Conservation (phyloP, 1,140 invertebrate genomes). For the Whitmania pigra region DNA sequence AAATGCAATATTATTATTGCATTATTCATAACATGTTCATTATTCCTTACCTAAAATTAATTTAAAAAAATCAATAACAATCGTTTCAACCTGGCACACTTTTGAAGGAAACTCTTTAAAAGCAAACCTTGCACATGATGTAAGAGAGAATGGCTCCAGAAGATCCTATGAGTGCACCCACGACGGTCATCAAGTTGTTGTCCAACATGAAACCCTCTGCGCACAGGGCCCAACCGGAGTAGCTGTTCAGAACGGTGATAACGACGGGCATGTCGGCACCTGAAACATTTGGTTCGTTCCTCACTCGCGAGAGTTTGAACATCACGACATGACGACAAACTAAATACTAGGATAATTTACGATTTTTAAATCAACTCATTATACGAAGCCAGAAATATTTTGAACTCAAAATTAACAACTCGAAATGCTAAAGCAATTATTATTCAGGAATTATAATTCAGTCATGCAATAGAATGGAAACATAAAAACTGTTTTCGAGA, state of each 20-base stretch:
- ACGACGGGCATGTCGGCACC: conserved; percentile 81
- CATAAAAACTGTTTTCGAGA: conserved; percentile 3
- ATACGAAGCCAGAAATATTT: too few species aligned
- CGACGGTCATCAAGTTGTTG: conserved; percentile 80
- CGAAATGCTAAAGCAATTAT: too few species aligned
- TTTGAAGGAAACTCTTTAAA: too few species aligned
- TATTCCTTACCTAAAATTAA: neutral
- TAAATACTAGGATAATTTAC: too few species aligned
- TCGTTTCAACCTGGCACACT: too few species aligned
- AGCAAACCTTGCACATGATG: conserved; percentile 74
- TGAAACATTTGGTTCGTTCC: conserved; percentile 19
- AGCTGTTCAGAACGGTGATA: conserved; percentile 76
- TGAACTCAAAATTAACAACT: too few species aligned
- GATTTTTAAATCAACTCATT: too few species aligned
- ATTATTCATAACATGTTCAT: neutral
- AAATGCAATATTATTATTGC: neutral
- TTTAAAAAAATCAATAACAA: too few species aligned
- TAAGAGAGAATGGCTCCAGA: conserved; percentile 82
- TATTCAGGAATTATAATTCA: too few species aligned
- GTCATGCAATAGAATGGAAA: too few species aligned
- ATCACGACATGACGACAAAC: too few species aligned
- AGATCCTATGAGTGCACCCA: conserved; percentile 76
- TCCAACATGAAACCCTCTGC: conserved; percentile 87
- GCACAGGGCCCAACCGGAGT: conserved; percentile 66
- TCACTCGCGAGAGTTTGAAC: too few species aligned